Evolutionary conservation across 2,888 invertebrate genomes (phyloP).

Genomic region (Cremastobaeus sp.): DNA sequence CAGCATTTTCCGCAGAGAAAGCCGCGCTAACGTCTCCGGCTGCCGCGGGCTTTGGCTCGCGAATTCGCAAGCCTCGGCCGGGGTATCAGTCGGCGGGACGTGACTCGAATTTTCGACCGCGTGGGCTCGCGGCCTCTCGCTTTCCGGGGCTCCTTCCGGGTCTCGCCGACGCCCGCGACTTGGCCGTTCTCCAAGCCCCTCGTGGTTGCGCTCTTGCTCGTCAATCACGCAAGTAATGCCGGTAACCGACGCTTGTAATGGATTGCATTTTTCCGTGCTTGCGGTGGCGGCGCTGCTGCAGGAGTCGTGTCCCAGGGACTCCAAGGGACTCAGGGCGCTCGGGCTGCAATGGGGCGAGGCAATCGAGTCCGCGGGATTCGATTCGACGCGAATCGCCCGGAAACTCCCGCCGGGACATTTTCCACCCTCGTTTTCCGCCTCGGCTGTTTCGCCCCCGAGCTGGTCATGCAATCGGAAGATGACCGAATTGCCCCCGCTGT

Average conservation of each 20-base stretch:
- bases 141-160: not conserved
- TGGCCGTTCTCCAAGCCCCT: constrained; percentile 64
- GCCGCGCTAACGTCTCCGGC: constrained; percentile 79
- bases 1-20: constrained; percentile 79
- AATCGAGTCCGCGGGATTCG: not conserved
- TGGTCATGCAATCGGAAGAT: no score
- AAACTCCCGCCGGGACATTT: no score
- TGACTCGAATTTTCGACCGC: constrained; percentile 66
- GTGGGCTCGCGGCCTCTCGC: constrained; percentile 56
- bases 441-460: no score
- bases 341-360: constrained; percentile 14
- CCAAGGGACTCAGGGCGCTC: constrained; percentile 30
- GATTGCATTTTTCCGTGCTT: constrained; percentile 85
- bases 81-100: constrained; percentile 60
- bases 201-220: constrained; percentile 71
- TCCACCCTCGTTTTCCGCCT: no score
- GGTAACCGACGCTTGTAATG: constrained; percentile 81
- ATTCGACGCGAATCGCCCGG: not conserved
- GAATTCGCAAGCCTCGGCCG: constrained; percentile 61
- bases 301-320: constrained; percentile 79
- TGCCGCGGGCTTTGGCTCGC: constrained; percentile 8
- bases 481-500: no score
- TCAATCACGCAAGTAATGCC: constrained; percentile 81
- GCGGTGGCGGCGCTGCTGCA: constrained; percentile 81
- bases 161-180: not conserved